Conservation (phyloP, 2,113 vertebrate species). For the Crotophaga sulcirostris region DNA sequence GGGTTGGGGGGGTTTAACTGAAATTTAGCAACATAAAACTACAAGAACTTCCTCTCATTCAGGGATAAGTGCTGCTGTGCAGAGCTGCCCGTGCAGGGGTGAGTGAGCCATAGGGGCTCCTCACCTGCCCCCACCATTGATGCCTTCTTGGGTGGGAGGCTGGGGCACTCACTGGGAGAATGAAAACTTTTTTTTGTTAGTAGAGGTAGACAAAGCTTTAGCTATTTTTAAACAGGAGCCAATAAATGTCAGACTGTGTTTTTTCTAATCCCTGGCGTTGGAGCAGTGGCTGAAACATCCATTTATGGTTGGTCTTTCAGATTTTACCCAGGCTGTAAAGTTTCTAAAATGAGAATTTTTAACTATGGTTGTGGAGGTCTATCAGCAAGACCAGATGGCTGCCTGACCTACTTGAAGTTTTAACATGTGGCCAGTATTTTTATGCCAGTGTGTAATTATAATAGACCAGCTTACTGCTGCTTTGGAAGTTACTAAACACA, state of each 20-base stretch:
- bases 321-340: not conserved
- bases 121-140: not conserved
- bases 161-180: not conserved
- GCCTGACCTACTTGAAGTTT: constrained; percentile 20
- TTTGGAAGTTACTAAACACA: not conserved
- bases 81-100: accelerated
- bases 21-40: not conserved
- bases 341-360: not conserved
- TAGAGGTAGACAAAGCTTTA: not conserved
- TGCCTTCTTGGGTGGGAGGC: not conserved
- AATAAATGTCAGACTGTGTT: not conserved
- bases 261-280: not conserved
- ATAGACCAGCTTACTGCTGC: not conserved
- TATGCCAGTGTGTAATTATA: not conserved
- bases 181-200: not conserved
- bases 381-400: constrained; percentile 33
- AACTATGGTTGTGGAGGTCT: accelerated
- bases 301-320: not conserved
- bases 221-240: not conserved
- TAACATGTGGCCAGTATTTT: not conserved
- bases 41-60: not conserved
- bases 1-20: not conserved
- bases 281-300: not conserved
- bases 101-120: not conserved
- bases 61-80: accelerated